Evolutionary conservation across 2,113 vertebrate genomes (phyloP).

Genomic region (Strigops habroptila): DNA sequence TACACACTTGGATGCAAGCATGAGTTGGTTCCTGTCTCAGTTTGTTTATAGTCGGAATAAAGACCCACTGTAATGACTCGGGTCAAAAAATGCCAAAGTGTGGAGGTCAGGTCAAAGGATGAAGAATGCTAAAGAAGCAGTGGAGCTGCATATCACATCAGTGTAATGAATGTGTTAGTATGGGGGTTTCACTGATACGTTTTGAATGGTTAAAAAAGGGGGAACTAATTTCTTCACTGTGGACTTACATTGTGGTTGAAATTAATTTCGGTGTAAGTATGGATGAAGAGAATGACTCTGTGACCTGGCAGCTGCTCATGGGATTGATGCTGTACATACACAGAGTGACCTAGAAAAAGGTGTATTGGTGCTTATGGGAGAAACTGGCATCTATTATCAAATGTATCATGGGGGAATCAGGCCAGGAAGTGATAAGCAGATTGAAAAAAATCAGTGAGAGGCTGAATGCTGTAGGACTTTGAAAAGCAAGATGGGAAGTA

Average conservation of each 20-base stretch:
- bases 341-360: background rate
- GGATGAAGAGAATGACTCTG: background rate
- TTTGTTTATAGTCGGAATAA: background rate
- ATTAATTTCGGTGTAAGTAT: background rate
- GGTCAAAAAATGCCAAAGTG: background rate
- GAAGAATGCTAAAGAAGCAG: background rate
- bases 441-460: background rate
- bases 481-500: background rate
- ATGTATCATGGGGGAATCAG: background rate
- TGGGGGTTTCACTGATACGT: background rate
- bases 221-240: background rate
- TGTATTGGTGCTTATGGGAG: background rate
- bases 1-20: background rate
- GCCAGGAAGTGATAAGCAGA: background rate
- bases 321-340: background rate
- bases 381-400: background rate
- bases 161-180: background rate
- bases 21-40: background rate
- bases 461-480: background rate
- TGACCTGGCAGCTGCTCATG: background rate
- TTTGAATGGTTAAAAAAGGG: background rate
- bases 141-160: accelerated
- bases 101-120: background rate
- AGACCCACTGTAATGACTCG: background rate
- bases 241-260: background rate